Base-by-base conservation (phyloP, 2,888 invertebrate genomes). In the Tromatobia lineatoria region DNA sequence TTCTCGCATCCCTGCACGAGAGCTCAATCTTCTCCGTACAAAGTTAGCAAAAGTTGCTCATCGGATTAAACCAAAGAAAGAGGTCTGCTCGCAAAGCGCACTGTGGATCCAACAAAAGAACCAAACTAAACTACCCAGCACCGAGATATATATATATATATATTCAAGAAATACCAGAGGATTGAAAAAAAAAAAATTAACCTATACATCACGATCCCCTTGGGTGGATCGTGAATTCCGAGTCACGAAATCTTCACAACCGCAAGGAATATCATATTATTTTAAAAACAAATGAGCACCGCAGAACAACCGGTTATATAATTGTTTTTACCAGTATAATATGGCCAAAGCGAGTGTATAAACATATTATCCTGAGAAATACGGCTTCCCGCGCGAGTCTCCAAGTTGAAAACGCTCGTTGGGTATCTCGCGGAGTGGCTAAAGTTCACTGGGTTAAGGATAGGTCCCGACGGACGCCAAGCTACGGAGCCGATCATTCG, bases 371-470 rank as follows among this genome's bases (percentile, higher is more conserved):
- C 69, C 80, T 70, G 54, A 76, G 66, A 61, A 73, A 38, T 38
- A 47, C 18, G n/a, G 42, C 74, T 57, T 59, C 76, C 34, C 67
- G 54, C 57, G 42, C 23, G 67, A 47, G 18, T 38, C 34, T 66
- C 29, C 50, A 47, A 10, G n/a, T 18, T 15, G 18, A 29, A 6
- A 29, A 1, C 29, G 38, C 10, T 34, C 38, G 42, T 64, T 25
- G 73, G 7, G 25, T 45, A 34, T 18, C 59, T 11, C 47, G 47
- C 29, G 29, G 3, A 25, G 23, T 54, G 71, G 71, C 79, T 69
- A 85, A 86, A 86, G 86, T 85, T 86, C 85, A 86, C 80, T 86
- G 85, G 86, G 86, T 86, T 84, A 86, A 86, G 82, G 86, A 84
- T 86, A 85, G 85, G 80, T 80, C 73, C 70, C 54, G 74, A 50